phyloP scores from a whole-genome alignment of 2,888 invertebrate genomes.

The Eupithecia pulchellata region DNA sequence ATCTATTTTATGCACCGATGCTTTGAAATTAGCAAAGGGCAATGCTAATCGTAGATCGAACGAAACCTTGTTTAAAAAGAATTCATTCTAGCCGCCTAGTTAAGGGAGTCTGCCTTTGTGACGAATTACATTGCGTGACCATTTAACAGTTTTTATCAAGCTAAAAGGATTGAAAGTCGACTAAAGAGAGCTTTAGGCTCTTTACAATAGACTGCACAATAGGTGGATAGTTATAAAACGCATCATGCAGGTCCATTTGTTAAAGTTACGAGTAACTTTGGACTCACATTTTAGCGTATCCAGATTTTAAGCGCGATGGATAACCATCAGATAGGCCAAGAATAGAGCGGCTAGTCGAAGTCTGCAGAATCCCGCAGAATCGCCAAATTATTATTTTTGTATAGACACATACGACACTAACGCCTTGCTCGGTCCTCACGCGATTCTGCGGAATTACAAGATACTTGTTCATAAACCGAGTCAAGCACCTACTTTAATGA shows the following conservation, averaged over 20 bases:
- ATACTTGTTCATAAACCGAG: background rate
- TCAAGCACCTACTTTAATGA: background rate
- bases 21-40: background rate
- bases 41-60: background rate
- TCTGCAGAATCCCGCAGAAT: background rate
- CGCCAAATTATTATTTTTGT: background rate
- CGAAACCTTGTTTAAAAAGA: background rate
- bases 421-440: background rate
- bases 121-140: background rate
- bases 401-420: background rate
- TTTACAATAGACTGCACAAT: background rate
- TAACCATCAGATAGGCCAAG: conserved; percentile 2
- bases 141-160: background rate
- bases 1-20: background rate
- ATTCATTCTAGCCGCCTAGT: background rate
- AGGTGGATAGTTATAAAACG: background rate
- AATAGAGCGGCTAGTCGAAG: background rate
- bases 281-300: background rate
- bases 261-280: background rate
- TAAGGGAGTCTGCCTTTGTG: background rate
- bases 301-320: background rate
- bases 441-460: background rate
- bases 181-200: background rate
- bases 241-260: background rate
- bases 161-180: background rate